Base-by-base conservation (phyloP, 2,888 invertebrate species). In the Eupsilia transversa region DNA sequence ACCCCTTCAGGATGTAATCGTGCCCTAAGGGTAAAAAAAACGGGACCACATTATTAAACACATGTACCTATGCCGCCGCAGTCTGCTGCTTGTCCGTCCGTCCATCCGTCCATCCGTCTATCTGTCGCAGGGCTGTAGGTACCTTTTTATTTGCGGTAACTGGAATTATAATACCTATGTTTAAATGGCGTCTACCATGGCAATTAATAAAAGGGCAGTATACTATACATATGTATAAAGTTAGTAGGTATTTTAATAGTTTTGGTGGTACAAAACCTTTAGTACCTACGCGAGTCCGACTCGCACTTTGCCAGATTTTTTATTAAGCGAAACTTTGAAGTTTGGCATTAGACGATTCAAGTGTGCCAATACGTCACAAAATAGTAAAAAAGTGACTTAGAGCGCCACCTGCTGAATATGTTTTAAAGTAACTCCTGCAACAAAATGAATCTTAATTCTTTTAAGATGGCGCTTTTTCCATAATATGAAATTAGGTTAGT, bases 371-470 rank as follows among this genome's bases (percentile, higher is more conserved):
- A 14, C 2, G 9, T 23, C 52, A 10, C 23, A 9, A 7, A 63
- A 33, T 0, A 33, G 54, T 17, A n/a, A 56, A 69, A 27, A 27
- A 23, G 6, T 4, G 23, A 35, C 73, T 27, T 3, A 7, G 27
- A 17, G 43, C 74, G 54, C 35, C 74, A 72, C 74, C 72, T 72
- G 35, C 56, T 72, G 33, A 35, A 12, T 27, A 54, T 12, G 4
- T 23, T 41, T 0, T 33, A 17, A 54, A 72, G 14, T 6, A 20
- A 27, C 72, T 30, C 30, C 12, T 46, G 30, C 9, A n/a, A 10
- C 5, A 54, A 14, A 14, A 49, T 7, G 2, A 23, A 43, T 43
- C 43, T 17, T 43, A 20, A 17, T 43, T 9, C 23, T 17, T 30
- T 4, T 12, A 49, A 41, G 33, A 23, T 27, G 27, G 41, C 27